Evolutionary conservation across 2,888 invertebrate species (phyloP).

Genomic region (Cryptosula pallasiana): DNA sequence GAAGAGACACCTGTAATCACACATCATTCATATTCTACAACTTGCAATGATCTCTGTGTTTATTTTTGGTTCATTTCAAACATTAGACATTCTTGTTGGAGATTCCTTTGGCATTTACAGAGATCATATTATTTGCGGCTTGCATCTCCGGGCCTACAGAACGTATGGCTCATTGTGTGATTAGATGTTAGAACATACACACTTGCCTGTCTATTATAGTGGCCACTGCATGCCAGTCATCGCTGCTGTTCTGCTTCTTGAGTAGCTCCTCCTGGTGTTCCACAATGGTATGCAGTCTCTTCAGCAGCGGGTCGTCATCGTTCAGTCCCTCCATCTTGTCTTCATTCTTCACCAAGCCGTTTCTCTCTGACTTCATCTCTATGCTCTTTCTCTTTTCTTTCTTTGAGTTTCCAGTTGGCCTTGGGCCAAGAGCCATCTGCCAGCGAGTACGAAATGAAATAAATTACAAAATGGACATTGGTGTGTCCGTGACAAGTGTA

Average conservation of each 20-base stretch:
- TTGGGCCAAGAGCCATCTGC: constrained; percentile 3
- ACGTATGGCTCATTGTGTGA: too few species aligned
- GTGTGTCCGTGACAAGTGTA: too few species aligned
- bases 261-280: constrained; percentile 24
- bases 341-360: not conserved
- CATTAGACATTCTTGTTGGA: too few species aligned
- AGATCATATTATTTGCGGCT: too few species aligned
- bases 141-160: too few species aligned
- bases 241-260: constrained; percentile 8
- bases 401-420: not conserved
- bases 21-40: too few species aligned
- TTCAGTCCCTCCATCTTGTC: not conserved
- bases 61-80: too few species aligned
- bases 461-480: too few species aligned
- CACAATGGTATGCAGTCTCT: constrained; percentile 20
- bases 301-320: constrained; percentile 22
- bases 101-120: too few species aligned
- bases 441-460: too few species aligned
- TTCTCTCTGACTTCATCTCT: not conserved
- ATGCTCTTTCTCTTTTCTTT: not conserved
- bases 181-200: not conserved
- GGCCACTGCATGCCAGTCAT: constrained; percentile 24
- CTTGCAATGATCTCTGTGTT: too few species aligned
- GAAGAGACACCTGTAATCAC: constrained; percentile 14
- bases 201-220: constrained; percentile 12